These are phyloP conservation scores for Terebella lapidaria DNA, from an alignment of 2,888 invertebrate genomes.

Conservation along the genomic window DNA sequence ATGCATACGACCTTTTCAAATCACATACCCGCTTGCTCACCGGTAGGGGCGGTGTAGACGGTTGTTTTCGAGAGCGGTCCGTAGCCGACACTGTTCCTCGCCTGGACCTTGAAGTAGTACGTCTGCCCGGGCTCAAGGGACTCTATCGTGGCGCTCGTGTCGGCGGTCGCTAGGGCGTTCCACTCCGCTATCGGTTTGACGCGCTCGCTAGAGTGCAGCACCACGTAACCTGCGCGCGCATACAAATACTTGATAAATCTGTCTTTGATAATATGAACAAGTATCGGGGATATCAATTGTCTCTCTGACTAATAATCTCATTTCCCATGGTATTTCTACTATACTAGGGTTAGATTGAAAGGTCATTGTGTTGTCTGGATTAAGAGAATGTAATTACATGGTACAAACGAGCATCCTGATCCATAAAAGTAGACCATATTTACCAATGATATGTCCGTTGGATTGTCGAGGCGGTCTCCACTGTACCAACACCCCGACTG, in stretches of 20 bases:
- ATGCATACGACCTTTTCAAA: too few species aligned
- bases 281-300: neutral
- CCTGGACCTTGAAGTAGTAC: slow-evolving; percentile 92
- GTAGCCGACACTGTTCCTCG: slow-evolving; percentile 79
- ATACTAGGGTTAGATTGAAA: too few species aligned
- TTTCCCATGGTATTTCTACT: too few species aligned
- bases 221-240: slow-evolving; percentile 79
- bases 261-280: neutral
- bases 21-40: too few species aligned
- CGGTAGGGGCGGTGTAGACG: neutral
- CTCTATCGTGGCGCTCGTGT: slow-evolving; percentile 62
- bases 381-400: too few species aligned
- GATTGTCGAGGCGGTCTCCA: slow-evolving; percentile 83
- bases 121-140: slow-evolving; percentile 77
- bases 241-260: neutral
- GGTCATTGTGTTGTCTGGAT: too few species aligned
- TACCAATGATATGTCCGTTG: slow-evolving; percentile 76
- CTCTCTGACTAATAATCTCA: too few species aligned
- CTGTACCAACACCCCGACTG: slow-evolving; percentile 67
- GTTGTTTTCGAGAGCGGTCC: slow-evolving; percentile 72
- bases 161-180: neutral
- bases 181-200: slow-evolving; percentile 60
- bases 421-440: too few species aligned
- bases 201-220: slow-evolving; percentile 77
- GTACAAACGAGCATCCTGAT: too few species aligned